Evolutionary conservation across 2,113 vertebrate genomes (phyloP).

Genomic region (Athene cunicularia): DNA sequence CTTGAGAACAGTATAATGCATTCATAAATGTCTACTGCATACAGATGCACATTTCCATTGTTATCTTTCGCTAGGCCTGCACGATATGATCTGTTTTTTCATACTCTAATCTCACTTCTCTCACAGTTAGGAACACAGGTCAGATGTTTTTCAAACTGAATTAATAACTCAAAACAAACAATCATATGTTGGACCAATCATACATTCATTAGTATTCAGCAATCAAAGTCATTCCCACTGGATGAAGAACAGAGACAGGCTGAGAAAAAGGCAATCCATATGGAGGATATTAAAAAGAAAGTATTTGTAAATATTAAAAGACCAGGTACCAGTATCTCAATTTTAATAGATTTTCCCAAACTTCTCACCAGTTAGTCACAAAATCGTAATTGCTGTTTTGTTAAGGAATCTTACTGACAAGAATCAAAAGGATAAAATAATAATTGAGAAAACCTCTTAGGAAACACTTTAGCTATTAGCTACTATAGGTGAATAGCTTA

Average conservation of each 20-base stretch:
- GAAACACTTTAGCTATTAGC: background rate
- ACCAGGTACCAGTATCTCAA: background rate
- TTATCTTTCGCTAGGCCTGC: background rate
- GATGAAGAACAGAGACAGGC: background rate
- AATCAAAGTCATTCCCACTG: background rate
- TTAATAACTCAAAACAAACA: constrained; percentile 2
- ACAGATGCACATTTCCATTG: background rate
- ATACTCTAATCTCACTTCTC: background rate
- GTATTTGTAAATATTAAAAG: background rate
- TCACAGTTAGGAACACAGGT: background rate
- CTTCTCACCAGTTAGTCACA: background rate
- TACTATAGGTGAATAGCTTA: background rate
- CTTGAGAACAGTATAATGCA: background rate
- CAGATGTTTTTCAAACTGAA: background rate
- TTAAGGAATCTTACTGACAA: background rate
- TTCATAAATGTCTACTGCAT: background rate
- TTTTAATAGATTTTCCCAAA: background rate
- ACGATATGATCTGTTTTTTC: background rate
- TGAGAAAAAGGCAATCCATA: background rate
- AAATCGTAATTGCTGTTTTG: background rate
- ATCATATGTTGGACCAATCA: background rate
- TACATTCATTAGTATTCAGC: background rate
- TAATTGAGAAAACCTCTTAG: background rate
- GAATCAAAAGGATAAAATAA: background rate
- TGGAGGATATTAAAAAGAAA: background rate